phyloP scores from a whole-genome alignment of 2,797 vertebrate species.

The Molossus alvarezi region DNA sequence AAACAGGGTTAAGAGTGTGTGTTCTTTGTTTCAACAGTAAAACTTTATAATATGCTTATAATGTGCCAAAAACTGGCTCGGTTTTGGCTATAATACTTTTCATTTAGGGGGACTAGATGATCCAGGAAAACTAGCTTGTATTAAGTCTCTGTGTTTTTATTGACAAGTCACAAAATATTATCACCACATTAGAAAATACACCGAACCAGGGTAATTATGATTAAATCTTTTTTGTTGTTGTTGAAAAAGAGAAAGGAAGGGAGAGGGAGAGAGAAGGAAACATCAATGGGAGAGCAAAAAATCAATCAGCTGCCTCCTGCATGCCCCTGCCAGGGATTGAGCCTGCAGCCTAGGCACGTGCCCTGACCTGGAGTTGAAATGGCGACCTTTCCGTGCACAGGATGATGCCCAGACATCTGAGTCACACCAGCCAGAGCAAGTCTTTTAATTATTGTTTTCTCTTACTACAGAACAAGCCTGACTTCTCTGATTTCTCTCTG shows the following conservation, averaged over 20 bases:
- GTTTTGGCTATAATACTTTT: background rate
- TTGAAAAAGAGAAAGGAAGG: too few species aligned
- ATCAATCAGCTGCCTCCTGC: too few species aligned
- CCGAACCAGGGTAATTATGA: conserved; percentile 26
- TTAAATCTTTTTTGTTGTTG: background rate
- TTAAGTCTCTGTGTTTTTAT: conserved; percentile 29
- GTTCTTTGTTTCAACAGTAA: conserved; percentile 38
- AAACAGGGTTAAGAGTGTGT: background rate
- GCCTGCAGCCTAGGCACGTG: too few species aligned
- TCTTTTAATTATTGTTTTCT: background rate
- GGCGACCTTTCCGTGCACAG: too few species aligned
- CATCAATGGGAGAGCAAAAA: too few species aligned
- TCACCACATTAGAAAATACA: background rate
- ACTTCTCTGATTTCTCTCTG: conserved; percentile 1
- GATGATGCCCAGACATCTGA: too few species aligned
- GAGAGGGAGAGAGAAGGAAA: too few species aligned
- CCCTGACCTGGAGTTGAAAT: too few species aligned
- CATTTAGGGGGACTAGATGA: background rate
- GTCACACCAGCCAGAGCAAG: background rate
- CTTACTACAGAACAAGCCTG: background rate
- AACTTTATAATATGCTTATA: background rate
- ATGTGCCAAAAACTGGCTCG: background rate
- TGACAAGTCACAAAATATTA: background rate
- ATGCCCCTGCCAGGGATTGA: too few species aligned
- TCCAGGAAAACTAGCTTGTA: background rate